Base-by-base conservation (phyloP, 2,888 invertebrate genomes). In the Plebejus argus region DNA sequence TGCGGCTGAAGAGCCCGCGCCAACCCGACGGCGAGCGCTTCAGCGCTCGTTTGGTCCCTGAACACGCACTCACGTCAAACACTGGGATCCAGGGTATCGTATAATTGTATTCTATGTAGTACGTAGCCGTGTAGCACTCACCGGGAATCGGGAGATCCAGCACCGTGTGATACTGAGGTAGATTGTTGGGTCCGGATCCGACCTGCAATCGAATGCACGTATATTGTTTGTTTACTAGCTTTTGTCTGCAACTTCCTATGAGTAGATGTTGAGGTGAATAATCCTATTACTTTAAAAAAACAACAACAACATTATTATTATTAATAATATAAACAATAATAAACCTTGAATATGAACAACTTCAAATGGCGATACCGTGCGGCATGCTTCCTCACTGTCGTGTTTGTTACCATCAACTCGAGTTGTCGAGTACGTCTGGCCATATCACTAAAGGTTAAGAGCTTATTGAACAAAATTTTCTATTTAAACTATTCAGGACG, bases 121-220 rank as follows among this genome's bases (percentile, higher is more conserved):
- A 77, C 70, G 74, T 66, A 70, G 61, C 18, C 12, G 18, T 53
- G 53, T 53, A n/a, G 72, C 66, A 83, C 87, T 81, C 18, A 93
- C 93, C 93, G 80, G 92, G 89, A 0, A 89, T 81, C 0, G 99
- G 99, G 71, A 98, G 93, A 78, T 99, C 98, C 81, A 99, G 95
- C 5, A 99, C 97, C 0, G 99, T 99, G 89, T 99, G 99, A 87
- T 99, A 99, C 84, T 96, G 95, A 0, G 98, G 98, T 71, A 98
- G 92, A 84, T 96, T 97, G 79, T 97, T 96, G 1, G 98, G 97
- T 1, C 98, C 98, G 0, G 97, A 97, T 4, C 97, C 97, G 49
- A 97, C 97, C 95, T 97, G 96, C 0, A 79, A 76, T 72, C 15
- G 53, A 53, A 53, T 18, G 5, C 53, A 53, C 53, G 15, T 53